Evolutionary conservation across 2,113 vertebrate species (phyloP).

Genomic region (Ctenodactylus gundi): DNA sequence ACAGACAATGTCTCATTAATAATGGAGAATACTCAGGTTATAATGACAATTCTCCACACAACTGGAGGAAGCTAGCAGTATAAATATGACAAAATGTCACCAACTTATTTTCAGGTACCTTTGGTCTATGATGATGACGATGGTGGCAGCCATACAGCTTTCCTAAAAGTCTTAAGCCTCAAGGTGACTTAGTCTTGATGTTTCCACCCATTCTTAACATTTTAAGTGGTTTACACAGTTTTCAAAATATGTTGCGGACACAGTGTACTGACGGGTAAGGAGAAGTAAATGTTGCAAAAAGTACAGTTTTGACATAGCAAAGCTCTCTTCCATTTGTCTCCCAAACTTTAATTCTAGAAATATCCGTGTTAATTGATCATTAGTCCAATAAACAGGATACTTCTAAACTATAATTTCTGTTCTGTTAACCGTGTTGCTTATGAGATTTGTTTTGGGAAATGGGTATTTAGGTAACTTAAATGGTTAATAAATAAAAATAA

Average conservation of each 20-base stretch:
- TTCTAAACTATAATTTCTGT: not conserved
- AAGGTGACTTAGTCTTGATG: not conserved
- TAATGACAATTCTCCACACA: slow-evolving; percentile 14
- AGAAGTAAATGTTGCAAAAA: not conserved
- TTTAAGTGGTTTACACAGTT: not conserved
- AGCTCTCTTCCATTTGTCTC: not conserved
- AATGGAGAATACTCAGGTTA: not conserved
- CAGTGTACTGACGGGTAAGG: not conserved
- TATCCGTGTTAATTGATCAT: not conserved
- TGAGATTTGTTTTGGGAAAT: not conserved
- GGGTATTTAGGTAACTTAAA: not conserved
- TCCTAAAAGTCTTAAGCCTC: not conserved
- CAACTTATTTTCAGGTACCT: slow-evolving; percentile 9
- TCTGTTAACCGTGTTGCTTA: not conserved
- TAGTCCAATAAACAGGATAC: not conserved
- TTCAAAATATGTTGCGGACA: not conserved
- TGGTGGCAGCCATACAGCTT: not conserved
- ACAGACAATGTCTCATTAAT: not conserved
- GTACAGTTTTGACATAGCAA: not conserved
- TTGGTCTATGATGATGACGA: not conserved
- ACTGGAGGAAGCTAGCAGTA: not conserved
- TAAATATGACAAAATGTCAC: slow-evolving; percentile 19
- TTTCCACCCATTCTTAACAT: not conserved
- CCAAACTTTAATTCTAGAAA: not conserved
- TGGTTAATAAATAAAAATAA: not conserved